Conservation (phyloP, 1,140 invertebrate genomes). For the Catajapyx aquilonaris region DNA sequence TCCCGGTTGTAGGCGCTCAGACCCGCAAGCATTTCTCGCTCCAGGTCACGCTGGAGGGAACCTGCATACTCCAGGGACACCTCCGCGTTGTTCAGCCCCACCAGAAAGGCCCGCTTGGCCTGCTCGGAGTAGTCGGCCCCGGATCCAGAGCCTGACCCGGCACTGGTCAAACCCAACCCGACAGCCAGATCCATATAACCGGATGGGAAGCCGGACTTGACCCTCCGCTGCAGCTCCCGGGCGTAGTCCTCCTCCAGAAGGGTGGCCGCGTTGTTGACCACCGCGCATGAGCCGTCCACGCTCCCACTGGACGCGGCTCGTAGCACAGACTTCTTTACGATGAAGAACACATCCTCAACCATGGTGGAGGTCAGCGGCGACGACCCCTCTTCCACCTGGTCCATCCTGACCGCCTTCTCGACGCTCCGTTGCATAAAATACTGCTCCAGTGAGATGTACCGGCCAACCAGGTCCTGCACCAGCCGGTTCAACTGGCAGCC, state of each 20-base stretch:
- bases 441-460: constrained; percentile 82
- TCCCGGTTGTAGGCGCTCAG: constrained; percentile 40
- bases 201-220: constrained; percentile 66
- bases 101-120: constrained; percentile 26
- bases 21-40: constrained; percentile 42
- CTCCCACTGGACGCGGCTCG: constrained; percentile 66
- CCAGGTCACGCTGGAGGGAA: constrained; percentile 47
- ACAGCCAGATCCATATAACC: constrained; percentile 56
- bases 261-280: constrained; percentile 81
- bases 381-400: constrained; percentile 36
- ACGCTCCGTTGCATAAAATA: constrained; percentile 94
- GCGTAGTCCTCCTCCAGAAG: constrained; percentile 74
- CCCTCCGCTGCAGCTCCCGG: constrained; percentile 44
- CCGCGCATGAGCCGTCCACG: constrained; percentile 87
- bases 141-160: constrained; percentile 14
- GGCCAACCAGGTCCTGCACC: constrained; percentile 76
- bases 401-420: constrained; percentile 77
- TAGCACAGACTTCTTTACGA: constrained; percentile 88
- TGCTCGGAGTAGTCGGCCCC: constrained; percentile 11
- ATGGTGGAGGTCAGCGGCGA: constrained; percentile 69
- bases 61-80: constrained; percentile 75
- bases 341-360: constrained; percentile 96
- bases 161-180: not conserved
- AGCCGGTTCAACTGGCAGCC: constrained; percentile 55
- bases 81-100: constrained; percentile 86